phyloP scores from a whole-genome alignment of 2,797 vertebrate genomes.

The Pteronotus mesoamericanus region DNA sequence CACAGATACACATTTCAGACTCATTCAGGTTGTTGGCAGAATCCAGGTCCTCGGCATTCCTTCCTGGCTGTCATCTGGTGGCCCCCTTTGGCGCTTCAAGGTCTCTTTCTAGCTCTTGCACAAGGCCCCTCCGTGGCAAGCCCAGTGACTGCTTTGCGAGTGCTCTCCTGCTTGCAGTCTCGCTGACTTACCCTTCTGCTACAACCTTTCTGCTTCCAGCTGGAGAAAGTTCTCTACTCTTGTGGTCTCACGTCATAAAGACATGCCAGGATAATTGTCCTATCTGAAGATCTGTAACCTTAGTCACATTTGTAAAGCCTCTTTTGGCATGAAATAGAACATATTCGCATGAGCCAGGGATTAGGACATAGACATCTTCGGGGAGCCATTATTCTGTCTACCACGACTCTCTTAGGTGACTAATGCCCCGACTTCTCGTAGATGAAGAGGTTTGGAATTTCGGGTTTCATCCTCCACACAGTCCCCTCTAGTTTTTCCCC shows the following conservation, averaged over 20 bases:
- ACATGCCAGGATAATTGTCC: not conserved
- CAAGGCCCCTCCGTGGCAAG: not conserved
- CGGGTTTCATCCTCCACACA: not conserved
- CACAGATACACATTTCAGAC: not conserved
- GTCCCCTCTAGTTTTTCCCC: not conserved
- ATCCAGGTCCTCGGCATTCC: not conserved
- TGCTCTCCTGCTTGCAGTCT: fast-evolving
- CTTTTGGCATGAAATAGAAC: not conserved
- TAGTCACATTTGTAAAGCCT: not conserved
- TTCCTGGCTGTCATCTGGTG: not conserved
- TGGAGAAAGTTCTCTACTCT: not conserved
- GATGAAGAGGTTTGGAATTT: not conserved
- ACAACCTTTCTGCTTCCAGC: not conserved
- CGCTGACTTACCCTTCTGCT: not conserved
- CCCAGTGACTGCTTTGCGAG: not conserved
- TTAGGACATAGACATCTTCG: not conserved
- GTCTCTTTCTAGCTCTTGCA: not conserved
- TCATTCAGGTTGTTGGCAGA: not conserved
- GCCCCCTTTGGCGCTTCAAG: not conserved
- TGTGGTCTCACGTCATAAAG: not conserved
- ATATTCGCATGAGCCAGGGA: not conserved
- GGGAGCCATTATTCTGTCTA: not conserved
- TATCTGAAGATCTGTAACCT: not conserved
- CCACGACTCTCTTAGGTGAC: not conserved
- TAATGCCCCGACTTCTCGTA: not conserved